phyloP scores from a whole-genome alignment of 2,797 vertebrate species.

The Gadopsis bispinosus region DNA sequence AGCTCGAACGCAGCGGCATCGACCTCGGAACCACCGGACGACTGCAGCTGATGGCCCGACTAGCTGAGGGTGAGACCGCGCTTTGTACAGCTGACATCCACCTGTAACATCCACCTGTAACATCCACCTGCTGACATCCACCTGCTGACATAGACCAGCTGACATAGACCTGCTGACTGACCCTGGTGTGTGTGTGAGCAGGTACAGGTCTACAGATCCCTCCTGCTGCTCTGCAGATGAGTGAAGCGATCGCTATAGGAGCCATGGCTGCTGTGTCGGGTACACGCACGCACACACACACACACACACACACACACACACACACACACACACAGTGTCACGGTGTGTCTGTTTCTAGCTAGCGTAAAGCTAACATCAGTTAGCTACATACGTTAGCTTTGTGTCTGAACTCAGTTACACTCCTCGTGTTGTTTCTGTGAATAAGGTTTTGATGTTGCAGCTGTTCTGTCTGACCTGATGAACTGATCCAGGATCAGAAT shows the following conservation, averaged over 20 bases:
- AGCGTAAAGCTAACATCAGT: too few relatives aligned
- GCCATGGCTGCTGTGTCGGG: constrained; percentile 90
- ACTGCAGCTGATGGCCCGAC: constrained; percentile 95
- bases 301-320: background rate
- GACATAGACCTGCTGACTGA: too few relatives aligned
- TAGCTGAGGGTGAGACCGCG: constrained; percentile 88
- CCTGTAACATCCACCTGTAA: background rate
- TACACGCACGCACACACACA: background rate
- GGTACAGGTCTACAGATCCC: constrained; percentile 96
- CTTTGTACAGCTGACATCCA: too few relatives aligned
- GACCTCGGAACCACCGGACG: constrained; percentile 95
- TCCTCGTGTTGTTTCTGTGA: too few relatives aligned
- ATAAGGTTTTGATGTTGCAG: too few relatives aligned
- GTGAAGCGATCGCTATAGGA: constrained; percentile 93
- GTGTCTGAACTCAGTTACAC: too few relatives aligned
- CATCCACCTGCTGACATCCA: background rate
- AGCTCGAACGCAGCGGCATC: constrained; percentile 93
- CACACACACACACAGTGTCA: background rate
- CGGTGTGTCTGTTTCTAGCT: background rate
- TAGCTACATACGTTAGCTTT: too few relatives aligned
- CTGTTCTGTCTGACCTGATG: too few relatives aligned
- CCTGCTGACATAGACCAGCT: background rate
- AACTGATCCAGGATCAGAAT: too few relatives aligned
- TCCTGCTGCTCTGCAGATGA: constrained; percentile 96
- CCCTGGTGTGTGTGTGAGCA: constrained; percentile 51